A percentile compares a stretch with the other conserved stretches of the same genome.
Conservation (phyloP, 2,888 invertebrate genomes). For the Polietes domitor region DNA sequence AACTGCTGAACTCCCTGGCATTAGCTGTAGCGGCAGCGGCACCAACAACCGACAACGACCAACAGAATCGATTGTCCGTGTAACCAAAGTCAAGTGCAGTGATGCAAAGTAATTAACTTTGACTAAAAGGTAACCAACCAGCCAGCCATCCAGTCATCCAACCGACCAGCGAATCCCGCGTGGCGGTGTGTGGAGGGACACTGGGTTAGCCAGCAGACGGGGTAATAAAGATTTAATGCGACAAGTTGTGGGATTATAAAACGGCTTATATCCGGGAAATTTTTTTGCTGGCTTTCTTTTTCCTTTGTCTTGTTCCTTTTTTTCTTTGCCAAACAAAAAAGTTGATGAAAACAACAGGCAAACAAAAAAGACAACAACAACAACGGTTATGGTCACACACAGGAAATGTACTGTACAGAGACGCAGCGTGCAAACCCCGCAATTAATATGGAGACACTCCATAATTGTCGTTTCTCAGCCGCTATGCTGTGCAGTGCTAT, state of each 20-base stretch:
- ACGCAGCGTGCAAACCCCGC: neutral
- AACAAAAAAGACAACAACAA: no score
- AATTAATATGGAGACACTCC: neutral
- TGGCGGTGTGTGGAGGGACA: slow-evolving; percentile 16
- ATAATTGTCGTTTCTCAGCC: slow-evolving; percentile 33
- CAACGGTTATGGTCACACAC: slow-evolving; percentile 12
- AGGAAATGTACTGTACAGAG: slow-evolving; percentile 52
- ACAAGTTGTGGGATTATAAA: slow-evolving; percentile 67
- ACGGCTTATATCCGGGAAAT: slow-evolving; percentile 65
- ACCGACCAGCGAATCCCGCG: slow-evolving; percentile 29
- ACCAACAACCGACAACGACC: slow-evolving; percentile 4
- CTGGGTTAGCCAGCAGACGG: slow-evolving; percentile 21
- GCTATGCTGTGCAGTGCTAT: neutral
- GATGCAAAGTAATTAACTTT: slow-evolving; percentile 68
- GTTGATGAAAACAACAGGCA: slow-evolving; percentile 29
- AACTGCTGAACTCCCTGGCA: slow-evolving; percentile 50
- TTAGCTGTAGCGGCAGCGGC: slow-evolving; percentile 39
- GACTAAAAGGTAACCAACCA: slow-evolving; percentile 66
- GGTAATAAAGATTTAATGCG: slow-evolving; percentile 67
- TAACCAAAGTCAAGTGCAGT: slow-evolving; percentile 67
- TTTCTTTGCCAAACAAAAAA: neutral
- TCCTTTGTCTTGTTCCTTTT: neutral
- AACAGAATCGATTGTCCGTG: slow-evolving; percentile 62
- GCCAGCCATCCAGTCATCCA: slow-evolving; percentile 30
- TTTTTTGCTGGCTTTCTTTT: slow-evolving; percentile 6